These are phyloP conservation scores for Candidula unifasciata DNA, from an alignment of 2,888 invertebrate genomes.

Conservation along the genomic window DNA sequence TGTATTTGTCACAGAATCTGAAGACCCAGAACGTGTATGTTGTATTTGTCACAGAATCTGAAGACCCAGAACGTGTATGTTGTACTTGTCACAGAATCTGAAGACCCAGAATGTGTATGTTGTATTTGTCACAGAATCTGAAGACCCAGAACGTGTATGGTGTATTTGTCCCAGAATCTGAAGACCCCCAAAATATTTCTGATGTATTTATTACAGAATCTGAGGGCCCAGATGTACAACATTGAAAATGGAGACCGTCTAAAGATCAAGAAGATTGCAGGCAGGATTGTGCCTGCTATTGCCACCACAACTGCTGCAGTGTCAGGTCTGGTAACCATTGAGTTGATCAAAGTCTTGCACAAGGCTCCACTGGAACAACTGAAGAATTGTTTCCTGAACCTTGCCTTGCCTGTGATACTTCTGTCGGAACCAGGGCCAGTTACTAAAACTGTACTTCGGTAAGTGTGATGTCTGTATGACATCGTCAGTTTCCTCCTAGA, in stretches of 20 bases:
- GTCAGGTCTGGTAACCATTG: slow-evolving; percentile 77
- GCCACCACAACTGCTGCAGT: slow-evolving; percentile 79
- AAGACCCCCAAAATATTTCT: background rate
- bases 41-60: too few relatives aligned
- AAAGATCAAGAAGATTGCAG: slow-evolving; percentile 77
- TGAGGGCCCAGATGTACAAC: slow-evolving; percentile 77
- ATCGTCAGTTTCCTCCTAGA: too few relatives aligned
- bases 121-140: too few relatives aligned
- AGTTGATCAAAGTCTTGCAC: slow-evolving; percentile 74
- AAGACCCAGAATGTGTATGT: too few relatives aligned
- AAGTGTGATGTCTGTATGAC: background rate
- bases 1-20: too few relatives aligned
- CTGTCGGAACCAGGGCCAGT: slow-evolving; percentile 76
- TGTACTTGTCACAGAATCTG: too few relatives aligned
- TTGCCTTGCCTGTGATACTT: slow-evolving; percentile 76
- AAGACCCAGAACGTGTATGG: too few relatives aligned
- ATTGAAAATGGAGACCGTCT: slow-evolving; percentile 75
- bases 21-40: too few relatives aligned
- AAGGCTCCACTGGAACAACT: slow-evolving; percentile 66
- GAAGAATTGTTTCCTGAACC: slow-evolving; percentile 77
- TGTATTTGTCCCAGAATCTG: background rate
- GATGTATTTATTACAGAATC: slow-evolving; percentile 66
- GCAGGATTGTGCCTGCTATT: slow-evolving; percentile 78
- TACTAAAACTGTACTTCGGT: slow-evolving; percentile 70
- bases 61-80: too few relatives aligned